Conservation (phyloP, 2,888 invertebrate species). For the Sturmia bella region DNA sequence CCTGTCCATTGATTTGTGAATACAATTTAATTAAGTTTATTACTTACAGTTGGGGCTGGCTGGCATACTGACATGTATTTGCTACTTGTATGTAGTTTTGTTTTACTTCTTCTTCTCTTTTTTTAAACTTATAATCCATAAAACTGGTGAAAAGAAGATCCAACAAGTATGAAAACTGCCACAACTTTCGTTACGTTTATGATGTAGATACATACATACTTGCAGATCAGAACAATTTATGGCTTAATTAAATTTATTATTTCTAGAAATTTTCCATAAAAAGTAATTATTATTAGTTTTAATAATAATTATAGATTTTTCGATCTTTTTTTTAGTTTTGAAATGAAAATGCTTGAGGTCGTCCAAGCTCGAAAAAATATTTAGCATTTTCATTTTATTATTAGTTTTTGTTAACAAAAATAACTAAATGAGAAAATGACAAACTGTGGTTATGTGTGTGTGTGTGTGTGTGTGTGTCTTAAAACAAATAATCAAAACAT, state of each 20-base stretch:
- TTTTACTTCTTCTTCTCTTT: conserved; percentile 21
- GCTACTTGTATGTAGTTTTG: conserved; percentile 16
- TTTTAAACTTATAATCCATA: conserved; percentile 30
- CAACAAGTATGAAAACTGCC: background rate
- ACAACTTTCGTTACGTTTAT: conserved; percentile 42
- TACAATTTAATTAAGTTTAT: conserved; percentile 68
- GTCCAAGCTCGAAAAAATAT: too few species aligned
- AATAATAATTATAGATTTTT: too few species aligned
- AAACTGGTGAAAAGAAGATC: conserved; percentile 13
- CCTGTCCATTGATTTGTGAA: conserved; percentile 63
- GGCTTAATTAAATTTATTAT: conserved; percentile 23
- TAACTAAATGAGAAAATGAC: background rate
- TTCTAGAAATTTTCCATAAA: background rate
- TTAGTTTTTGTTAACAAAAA: too few species aligned
- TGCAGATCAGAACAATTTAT: conserved; percentile 3
- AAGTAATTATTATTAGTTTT: background rate
- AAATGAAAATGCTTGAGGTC: too few species aligned
- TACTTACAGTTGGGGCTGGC: conserved; percentile 45
- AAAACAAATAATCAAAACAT: too few species aligned
- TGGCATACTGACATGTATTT: conserved; percentile 68
- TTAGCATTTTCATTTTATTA: too few species aligned
- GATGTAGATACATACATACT: background rate
- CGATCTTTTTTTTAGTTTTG: too few species aligned
- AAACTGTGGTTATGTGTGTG: background rate
- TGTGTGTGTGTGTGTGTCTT: too few species aligned